Percentiles rank a stretch among this genome's conserved stretches.
These are phyloP conservation scores for Sceloporus tristichus DNA, from an alignment of 2,113 vertebrate species.

Conservation along the genomic window DNA sequence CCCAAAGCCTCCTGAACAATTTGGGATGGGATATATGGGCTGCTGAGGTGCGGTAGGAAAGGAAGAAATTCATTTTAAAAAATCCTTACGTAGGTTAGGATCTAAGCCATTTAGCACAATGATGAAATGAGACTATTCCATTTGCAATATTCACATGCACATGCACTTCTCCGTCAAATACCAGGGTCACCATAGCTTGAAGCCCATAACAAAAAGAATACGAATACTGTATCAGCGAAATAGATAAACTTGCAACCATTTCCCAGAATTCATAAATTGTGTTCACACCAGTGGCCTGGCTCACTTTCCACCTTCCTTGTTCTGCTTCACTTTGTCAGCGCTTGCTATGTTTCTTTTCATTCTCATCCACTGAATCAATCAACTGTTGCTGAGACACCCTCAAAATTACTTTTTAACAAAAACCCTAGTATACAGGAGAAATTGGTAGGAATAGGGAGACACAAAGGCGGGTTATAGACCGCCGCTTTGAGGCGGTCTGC, in stretches of 20 bases:
- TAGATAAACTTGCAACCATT: not conserved
- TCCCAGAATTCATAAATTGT: not conserved
- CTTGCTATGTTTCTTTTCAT: not conserved
- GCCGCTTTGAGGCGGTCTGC: too few relatives aligned
- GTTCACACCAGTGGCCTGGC: not conserved
- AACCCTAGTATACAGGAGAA: not conserved
- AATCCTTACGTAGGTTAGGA: not conserved
- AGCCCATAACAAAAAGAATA: too few relatives aligned
- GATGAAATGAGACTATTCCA: not conserved
- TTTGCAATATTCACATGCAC: too few relatives aligned
- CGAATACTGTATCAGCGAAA: too few relatives aligned
- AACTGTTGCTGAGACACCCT: slow-evolving; percentile 9
- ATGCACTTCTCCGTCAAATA: too few relatives aligned
- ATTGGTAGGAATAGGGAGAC: not conserved
- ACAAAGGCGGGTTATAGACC: too few relatives aligned
- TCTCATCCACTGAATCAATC: not conserved
- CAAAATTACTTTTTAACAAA: not conserved
- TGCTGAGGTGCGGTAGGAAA: too few relatives aligned
- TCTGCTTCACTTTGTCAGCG: not conserved
- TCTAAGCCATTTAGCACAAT: not conserved
- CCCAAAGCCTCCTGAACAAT: too few relatives aligned
- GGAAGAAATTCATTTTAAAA: too few relatives aligned
- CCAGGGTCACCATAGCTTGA: too few relatives aligned
- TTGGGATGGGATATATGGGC: too few relatives aligned
- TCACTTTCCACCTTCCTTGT: not conserved